phyloP scores from a whole-genome alignment of 2,888 invertebrate species.

The Pyrrhia umbra region DNA sequence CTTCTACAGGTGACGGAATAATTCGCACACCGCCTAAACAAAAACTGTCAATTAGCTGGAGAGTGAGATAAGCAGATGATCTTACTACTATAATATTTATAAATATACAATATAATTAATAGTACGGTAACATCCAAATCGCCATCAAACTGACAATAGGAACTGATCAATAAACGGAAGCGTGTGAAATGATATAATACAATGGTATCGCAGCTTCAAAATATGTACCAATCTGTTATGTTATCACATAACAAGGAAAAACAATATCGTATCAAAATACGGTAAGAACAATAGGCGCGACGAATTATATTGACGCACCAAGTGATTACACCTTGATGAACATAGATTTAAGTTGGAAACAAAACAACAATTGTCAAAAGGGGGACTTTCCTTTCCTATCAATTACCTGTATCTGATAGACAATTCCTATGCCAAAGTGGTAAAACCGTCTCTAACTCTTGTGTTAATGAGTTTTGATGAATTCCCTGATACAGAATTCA shows the following conservation, averaged over 20 bases:
- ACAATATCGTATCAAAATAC: slow-evolving; percentile 18
- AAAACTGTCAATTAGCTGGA: not conserved
- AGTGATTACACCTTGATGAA: not conserved
- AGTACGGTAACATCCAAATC: not conserved
- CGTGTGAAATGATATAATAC: slow-evolving; percentile 11
- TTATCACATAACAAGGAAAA: slow-evolving; percentile 27
- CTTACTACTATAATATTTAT: not conserved
- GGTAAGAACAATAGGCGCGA: slow-evolving; percentile 22
- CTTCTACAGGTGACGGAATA: slow-evolving; percentile 1
- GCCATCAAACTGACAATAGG: slow-evolving; percentile 7
- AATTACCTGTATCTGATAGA: too few relatives aligned
- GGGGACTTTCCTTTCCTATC: too few relatives aligned
- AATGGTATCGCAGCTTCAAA: slow-evolving; percentile 22
- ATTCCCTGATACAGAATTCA: too few relatives aligned
- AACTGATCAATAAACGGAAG: slow-evolving; percentile 1
- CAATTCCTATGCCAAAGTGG: too few relatives aligned
- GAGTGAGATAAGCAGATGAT: not conserved
- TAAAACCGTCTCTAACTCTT: too few relatives aligned
- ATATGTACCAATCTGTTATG: slow-evolving; percentile 18
- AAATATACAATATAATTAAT: too few relatives aligned
- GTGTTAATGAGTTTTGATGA: too few relatives aligned
- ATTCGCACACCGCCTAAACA: slow-evolving; percentile 1
- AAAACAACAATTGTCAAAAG: not conserved
- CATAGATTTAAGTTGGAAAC: not conserved
- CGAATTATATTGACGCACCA: not conserved